Percentiles rank a stretch among this genome's conserved stretches.
Conservation (phyloP, 92 coral and sea anemone genomes). For the Bergia sp. region DNA sequence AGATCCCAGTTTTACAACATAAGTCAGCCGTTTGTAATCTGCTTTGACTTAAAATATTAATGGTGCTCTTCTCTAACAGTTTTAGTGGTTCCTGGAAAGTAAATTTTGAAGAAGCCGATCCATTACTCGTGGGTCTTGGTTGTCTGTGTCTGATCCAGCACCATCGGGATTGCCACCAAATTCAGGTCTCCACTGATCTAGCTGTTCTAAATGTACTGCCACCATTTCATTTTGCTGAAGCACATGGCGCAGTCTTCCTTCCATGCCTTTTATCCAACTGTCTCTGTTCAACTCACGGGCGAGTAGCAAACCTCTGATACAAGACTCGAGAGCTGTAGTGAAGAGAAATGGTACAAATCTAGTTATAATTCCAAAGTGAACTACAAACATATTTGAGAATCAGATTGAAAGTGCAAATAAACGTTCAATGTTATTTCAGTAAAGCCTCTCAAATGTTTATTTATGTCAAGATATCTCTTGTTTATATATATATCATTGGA, state of each 20-base stretch:
- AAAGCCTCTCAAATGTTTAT: no score
- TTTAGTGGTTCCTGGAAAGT: neutral
- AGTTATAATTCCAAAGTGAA: no score
- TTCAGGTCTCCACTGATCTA: neutral
- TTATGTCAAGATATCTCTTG: no score
- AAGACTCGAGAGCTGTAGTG: constrained; percentile 3
- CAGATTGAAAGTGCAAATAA: no score
- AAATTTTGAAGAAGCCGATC: constrained; percentile 3
- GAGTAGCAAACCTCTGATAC: neutral
- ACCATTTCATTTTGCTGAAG: neutral
- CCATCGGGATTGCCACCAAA: no score
- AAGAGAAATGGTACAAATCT: neutral
- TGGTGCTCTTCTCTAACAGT: neutral
- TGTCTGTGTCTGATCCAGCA: neutral
- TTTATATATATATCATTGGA: no score
- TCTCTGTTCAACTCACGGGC: constrained; percentile 7
- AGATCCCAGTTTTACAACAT: no score
- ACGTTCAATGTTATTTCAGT: no score
- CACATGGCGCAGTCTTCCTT: neutral
- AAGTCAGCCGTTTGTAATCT: no score
- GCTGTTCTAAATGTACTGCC: neutral
- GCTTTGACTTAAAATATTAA: no score
- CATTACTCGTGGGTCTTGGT: neutral
- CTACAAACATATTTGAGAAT: no score
- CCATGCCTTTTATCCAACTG: neutral